Evolutionary conservation across 2,797 vertebrate species (phyloP).

Genomic region (Thripadectes ignobilis): DNA sequence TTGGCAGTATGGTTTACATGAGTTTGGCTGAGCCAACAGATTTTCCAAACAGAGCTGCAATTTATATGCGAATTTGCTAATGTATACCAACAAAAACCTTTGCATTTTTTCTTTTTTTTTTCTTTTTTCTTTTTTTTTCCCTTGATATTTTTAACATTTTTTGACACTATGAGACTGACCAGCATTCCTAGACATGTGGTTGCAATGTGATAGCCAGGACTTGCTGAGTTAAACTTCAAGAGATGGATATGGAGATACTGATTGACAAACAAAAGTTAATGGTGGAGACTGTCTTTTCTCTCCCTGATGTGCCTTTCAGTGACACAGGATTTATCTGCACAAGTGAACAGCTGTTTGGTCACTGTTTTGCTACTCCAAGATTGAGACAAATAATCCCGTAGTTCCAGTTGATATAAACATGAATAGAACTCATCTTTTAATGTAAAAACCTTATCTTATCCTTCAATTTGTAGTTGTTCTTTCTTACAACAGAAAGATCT

Average conservation of each 20-base stretch:
- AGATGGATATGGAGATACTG: neutral
- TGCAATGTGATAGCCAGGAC: neutral
- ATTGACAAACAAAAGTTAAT: neutral
- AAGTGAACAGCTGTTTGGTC: neutral
- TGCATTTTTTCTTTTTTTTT: no score
- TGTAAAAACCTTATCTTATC: neutral
- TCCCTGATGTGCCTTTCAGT: neutral
- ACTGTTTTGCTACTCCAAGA: neutral
- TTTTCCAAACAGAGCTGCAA: neutral
- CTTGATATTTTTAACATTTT: neutral
- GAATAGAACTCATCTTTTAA: neutral
- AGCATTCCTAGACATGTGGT: neutral
- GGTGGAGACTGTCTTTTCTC: neutral
- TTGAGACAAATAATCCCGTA: neutral
- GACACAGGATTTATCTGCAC: neutral
- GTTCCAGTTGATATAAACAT: neutral
- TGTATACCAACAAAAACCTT: neutral
- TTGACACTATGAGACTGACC: neutral
- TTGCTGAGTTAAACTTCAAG: neutral
- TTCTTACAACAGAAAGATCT: neutral
- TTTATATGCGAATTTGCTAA: neutral
- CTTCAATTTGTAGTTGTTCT: neutral
- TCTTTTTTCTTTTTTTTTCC: fast-evolving
- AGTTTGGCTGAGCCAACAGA: neutral
- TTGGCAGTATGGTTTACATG: neutral